Base-by-base conservation (phyloP, 2,888 invertebrate genomes). In the Siphonodentalium dalli region DNA sequence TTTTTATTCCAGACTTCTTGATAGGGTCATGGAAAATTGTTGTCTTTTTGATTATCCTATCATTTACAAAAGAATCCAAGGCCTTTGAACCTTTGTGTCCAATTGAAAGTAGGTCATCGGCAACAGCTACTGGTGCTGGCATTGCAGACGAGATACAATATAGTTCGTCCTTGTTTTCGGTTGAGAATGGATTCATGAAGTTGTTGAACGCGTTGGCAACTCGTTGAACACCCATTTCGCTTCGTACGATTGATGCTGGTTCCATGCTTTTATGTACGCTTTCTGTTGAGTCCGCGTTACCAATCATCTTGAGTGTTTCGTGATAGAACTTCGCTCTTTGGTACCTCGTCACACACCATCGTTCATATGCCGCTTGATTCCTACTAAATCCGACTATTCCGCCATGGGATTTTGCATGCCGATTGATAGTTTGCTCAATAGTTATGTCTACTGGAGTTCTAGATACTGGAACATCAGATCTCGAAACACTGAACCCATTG, bases 111-210 rank as follows among this genome's bases (percentile, higher is more conserved):
- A 61, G 35, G 20, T 58, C 41, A 3, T 43, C 28, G 24, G 37
- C 51, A 4, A 49, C 37, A 1, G 55, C 47, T 2, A 13, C 6
- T 20, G 27, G 31, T 23, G 55, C 50, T 42, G 55, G 61, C 4
- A 47, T 48, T 21, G 54, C 53, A 11, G 58, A 62, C 9, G 55
- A 55, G 13, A 60, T 29, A 42, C 60, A 65, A 31, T 44, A 59
- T 23, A 61, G 24, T 3, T 38, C 50, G 23, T 52, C 37, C 3
- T 23, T 53, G 11, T 27, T 39, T 3, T 58, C 48, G 23, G 28
- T 28, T 28, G 45, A 28, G 33, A 48, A 57, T 28, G 52, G 57
- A 31, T 43, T 47, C 8, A 48, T 33, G 31, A 53, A 57, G 34
- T 29, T 33, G 11, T 4, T 11, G n/a, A 57, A 33, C 15, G 52